Evolutionary conservation across 2,888 invertebrate species (phyloP).

Genomic region (Macrophya annulata): DNA sequence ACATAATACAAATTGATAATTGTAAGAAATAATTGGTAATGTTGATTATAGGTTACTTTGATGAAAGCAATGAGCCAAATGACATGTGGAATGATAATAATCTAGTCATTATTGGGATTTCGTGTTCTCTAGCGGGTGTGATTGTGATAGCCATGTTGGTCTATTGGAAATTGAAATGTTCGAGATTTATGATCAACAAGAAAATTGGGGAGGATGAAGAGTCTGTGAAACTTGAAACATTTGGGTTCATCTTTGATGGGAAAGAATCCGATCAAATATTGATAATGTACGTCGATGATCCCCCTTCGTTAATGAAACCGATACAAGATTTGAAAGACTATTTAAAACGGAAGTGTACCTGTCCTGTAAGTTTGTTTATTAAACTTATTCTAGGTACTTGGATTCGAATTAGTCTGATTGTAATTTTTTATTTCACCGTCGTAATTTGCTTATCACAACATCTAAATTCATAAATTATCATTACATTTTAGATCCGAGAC

Average conservation of each 20-base stretch:
- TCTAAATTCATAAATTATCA: not conserved
- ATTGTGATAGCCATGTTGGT: not conserved
- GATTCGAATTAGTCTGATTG: too few species aligned
- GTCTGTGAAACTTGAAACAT: too few species aligned
- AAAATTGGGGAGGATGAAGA: not conserved
- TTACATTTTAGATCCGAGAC: constrained; percentile 10
- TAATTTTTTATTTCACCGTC: too few species aligned
- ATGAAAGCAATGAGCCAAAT: too few species aligned
- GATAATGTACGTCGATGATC: not conserved
- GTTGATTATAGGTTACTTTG: too few species aligned
- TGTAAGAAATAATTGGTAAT: too few species aligned
- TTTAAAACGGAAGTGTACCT: not conserved
- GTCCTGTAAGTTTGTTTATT: not conserved
- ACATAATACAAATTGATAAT: too few species aligned
- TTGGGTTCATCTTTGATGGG: not conserved
- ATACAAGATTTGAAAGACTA: not conserved
- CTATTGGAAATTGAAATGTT: not conserved
- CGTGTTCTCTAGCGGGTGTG: not conserved
- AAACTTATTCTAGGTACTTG: too few species aligned
- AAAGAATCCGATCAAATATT: not conserved
- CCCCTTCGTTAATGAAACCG: not conserved
- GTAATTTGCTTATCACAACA: too few species aligned
- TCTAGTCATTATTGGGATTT: not conserved
- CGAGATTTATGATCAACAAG: not conserved
- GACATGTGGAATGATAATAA: too few species aligned